Percentiles rank a stretch among this genome's conserved stretches.
Evolutionary conservation across 1,140 invertebrate genomes (phyloP).

Genomic region (Lethrus apterus): DNA sequence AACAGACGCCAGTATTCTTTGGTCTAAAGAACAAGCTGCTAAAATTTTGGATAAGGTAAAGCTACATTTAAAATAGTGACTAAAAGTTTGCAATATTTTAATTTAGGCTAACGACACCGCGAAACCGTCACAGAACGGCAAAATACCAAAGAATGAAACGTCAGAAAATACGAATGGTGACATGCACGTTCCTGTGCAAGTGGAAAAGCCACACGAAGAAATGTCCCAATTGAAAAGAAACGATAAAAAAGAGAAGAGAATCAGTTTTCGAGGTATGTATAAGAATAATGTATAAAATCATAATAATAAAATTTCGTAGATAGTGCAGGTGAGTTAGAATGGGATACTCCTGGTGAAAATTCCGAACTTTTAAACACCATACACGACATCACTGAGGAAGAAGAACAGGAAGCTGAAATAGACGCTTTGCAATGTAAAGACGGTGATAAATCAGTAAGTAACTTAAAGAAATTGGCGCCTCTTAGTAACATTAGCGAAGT

Average conservation of each 20-base stretch:
- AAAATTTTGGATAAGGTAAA: slow-evolving; percentile 42
- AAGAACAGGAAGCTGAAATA: slow-evolving; percentile 43
- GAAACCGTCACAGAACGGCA: slow-evolving; percentile 23
- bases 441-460: slow-evolving; percentile 37
- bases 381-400: slow-evolving; percentile 47
- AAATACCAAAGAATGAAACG: slow-evolving; percentile 22
- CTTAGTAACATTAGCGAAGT: slow-evolving; percentile 40
- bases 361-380: slow-evolving; percentile 46
- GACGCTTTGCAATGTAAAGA: not conserved
- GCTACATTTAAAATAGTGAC: not conserved
- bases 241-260: slow-evolving; percentile 14
- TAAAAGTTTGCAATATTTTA: slow-evolving; percentile 1
- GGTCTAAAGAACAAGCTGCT: slow-evolving; percentile 57
- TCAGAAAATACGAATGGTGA: not conserved
- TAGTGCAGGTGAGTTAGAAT: slow-evolving; percentile 41
- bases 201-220: slow-evolving; percentile 5
- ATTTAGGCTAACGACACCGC: slow-evolving; percentile 16
- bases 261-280: slow-evolving; percentile 13
- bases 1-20: slow-evolving; percentile 59
- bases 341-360: slow-evolving; percentile 43
- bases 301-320: slow-evolving; percentile 20
- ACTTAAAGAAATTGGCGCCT: slow-evolving; percentile 33
- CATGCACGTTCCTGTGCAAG: not conserved
- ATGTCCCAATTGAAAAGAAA: not conserved
- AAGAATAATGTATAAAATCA: not conserved